Evolutionary conservation across 2,888 invertebrate species (phyloP), one percentile per base, ranked within the genome.

Genomic region (Catotricha subobsoleta): DNA sequence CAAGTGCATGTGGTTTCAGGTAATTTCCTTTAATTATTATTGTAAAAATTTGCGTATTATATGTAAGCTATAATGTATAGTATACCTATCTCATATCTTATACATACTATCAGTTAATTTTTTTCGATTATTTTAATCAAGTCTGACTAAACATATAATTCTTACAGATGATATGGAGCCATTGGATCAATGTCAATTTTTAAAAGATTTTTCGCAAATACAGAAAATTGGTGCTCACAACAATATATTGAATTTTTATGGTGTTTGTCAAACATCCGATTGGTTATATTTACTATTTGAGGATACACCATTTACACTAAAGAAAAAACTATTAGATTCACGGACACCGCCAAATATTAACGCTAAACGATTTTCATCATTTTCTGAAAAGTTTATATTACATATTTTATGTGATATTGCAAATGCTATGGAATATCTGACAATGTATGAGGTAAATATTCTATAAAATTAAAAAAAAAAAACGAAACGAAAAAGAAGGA

Each of bases 241-340:
- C 33, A 76, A 83, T 58, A 66, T 86, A 1, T 66, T 82, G 7
- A 69, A 74, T 43, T 70, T 87, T 33, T 68, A 82, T 49, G 87
- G 87, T 2, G 79, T 82, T 27, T 81, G 80, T 53, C 83, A 86
- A 55, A 80, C 77, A 10, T 69, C 74, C 7, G 80, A 81, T 42
- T 75, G 76, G 47, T 63, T 84, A 29, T 77, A 76, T 57, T 70
- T 87, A 3, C 75, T 80, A 1, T 60, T 84, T 39, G 83, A 86
- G 57, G 70, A 76, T 51, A 70, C 71, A 28, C 68, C 71, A 21
- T 67, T 71, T 29, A 72, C 71, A 31, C 59, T 87, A 6, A 87
- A 87, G 55, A 76, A 77, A 45, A 63, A 76, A 50, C 60, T 87
- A 4, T 59, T 82, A 18, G 64, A 76, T 55, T 67, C 72, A 60